phyloP scores from a whole-genome alignment of 2,888 invertebrate species.

The Cyclophora punctaria region DNA sequence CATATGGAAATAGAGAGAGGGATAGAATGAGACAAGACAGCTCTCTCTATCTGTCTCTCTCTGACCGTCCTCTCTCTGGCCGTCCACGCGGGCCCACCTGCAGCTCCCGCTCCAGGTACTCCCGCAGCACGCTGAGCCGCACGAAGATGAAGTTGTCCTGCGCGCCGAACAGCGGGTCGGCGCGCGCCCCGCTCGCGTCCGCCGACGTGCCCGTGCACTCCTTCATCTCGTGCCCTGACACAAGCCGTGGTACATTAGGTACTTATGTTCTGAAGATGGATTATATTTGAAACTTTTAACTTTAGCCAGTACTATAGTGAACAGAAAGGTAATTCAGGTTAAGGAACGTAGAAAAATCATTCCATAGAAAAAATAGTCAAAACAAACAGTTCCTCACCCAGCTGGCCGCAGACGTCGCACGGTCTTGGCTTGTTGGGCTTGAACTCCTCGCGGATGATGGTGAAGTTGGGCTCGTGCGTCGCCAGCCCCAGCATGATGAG shows the following conservation, averaged over 20 bases:
- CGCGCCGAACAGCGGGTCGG: conserved; percentile 77
- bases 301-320: too few relatives aligned
- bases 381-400: conserved; percentile 58
- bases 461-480: conserved; percentile 99
- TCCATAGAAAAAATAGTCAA: too few relatives aligned
- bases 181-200: conserved; percentile 74
- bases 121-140: conserved; percentile 92
- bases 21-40: too few relatives aligned
- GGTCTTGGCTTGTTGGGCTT: conserved; percentile 96
- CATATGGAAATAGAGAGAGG: too few relatives aligned
- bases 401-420: conserved; percentile 95
- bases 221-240: conserved; percentile 91
- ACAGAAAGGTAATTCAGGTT: too few relatives aligned
- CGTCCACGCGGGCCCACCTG: conserved; percentile 18
- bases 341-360: too few relatives aligned
- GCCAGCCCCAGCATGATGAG: conserved; percentile 98
- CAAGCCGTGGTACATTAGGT: not conserved
- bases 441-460: conserved; percentile 98
- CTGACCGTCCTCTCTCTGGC: too few relatives aligned
- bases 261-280: not conserved
- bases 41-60: too few relatives aligned
- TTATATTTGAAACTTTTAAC: too few relatives aligned
- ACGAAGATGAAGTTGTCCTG: conserved; percentile 95
- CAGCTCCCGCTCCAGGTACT: conserved; percentile 93
- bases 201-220: conserved; percentile 87